Evolutionary conservation across 1,140 invertebrate species (phyloP), one percentile per base, ranked within the genome.

Genomic region (Megalonaias nervosa): DNA sequence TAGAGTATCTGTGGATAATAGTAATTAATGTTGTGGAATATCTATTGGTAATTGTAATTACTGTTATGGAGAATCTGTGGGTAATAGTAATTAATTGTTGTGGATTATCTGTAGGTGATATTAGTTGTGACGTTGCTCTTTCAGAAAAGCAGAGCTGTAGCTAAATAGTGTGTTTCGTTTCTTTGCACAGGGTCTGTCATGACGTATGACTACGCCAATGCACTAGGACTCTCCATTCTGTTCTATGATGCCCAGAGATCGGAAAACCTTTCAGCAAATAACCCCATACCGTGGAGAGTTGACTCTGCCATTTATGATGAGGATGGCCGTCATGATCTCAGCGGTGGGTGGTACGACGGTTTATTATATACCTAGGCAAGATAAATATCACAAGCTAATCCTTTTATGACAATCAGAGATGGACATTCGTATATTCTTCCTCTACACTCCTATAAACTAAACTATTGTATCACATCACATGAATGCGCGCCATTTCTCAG

Each of bases 191-290:
- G 23, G 15, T 68, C 74, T 4, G 21, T 38, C 31, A 81, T 61
- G 58, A 82, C 80, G 55, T 87, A 92, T 75, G 90, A 93, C 85
- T 94, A 93, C 81, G 89, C 87, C 5, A 84, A 91, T 77, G 93
- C 92, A 2, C 69, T 94, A 59, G 82, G 85, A 65, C 83, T 92
- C 21, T 94, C 93, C 6, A 86, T 94, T 55, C 83, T 94, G 71
- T 94, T 94, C 85, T 94, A 93, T 85, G 93, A 94, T 83, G 93
- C 93, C 5, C 93, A 94, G 83, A 89, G 93, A 71, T 94, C 93
- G 13, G 94, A 93, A 16, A 90, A 90, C 71, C 90, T 94, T 13
- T 92, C 93, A 0, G 75, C 87, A 3, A 88, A 92, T 75, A 93
- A 93, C 82, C 88, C 93, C n/a, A 92, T 94, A 59, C 81, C 89